Conservation (phyloP, 2,888 invertebrate genomes). For the Gymnosoma rotundatum region DNA sequence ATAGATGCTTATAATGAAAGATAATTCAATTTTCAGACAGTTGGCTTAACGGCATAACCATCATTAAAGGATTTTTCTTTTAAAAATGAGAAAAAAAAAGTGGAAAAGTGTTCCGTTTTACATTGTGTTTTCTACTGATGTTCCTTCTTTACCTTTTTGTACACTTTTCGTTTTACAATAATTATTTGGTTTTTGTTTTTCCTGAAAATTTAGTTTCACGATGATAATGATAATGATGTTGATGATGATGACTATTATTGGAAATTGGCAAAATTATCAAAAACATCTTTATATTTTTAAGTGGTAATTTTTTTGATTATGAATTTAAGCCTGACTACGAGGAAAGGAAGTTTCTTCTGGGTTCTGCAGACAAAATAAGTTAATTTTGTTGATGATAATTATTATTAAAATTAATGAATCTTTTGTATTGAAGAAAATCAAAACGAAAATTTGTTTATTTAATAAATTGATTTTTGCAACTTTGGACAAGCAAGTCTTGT, state of each 20-base stretch:
- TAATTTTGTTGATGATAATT: background rate
- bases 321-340: background rate
- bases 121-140: background rate
- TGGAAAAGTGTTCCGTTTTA: constrained; percentile 58
- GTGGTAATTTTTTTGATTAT: constrained; percentile 43
- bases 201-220: background rate
- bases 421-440: background rate
- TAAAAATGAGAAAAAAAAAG: background rate
- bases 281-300: constrained; percentile 32
- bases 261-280: constrained; percentile 53
- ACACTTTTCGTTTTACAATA: constrained; percentile 12
- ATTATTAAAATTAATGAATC: background rate
- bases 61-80: constrained; percentile 81
- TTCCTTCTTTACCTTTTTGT: background rate
- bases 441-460: background rate
- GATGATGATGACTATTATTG: constrained; percentile 35
- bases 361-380: background rate
- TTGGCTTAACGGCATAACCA: constrained; percentile 82
- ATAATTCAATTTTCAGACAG: constrained; percentile 83
- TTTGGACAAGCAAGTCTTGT: no score
- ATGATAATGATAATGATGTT: background rate
- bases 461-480: background rate
- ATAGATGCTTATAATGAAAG: constrained; percentile 80
- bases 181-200: background rate
- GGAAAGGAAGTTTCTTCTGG: background rate